A percentile compares a stretch with the other conserved stretches of the same genome.
phyloP scores from a whole-genome alignment of 2,797 vertebrate species.

The Mormyrops boulengeri region DNA sequence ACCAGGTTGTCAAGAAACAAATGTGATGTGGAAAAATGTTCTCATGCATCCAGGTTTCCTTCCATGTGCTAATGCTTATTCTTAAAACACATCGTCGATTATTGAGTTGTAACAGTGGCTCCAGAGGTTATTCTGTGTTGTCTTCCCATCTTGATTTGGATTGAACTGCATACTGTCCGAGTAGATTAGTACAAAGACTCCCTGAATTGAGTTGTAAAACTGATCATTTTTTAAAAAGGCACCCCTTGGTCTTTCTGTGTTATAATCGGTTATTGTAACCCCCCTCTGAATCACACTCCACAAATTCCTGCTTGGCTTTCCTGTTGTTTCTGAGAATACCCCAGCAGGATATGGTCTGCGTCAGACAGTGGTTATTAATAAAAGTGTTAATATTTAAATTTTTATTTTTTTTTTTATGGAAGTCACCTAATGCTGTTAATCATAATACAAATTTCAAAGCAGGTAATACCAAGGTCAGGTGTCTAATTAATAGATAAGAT shows the following conservation, averaged over 20 bases:
- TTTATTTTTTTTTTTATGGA: background rate
- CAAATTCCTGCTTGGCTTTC: background rate
- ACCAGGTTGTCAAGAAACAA: background rate
- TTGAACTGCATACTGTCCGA: background rate
- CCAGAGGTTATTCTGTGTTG: background rate
- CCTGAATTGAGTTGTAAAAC: background rate
- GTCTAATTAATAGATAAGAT: background rate
- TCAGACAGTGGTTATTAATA: background rate
- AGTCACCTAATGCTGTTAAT: background rate
- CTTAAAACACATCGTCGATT: background rate
- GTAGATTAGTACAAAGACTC: background rate
- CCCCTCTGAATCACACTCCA: background rate
- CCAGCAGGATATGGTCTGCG: background rate
- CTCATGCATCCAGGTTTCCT: background rate
- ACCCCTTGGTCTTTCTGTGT: background rate
- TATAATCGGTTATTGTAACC: background rate
- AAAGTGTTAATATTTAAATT: background rate
- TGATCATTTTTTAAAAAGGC: background rate
- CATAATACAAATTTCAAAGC: background rate
- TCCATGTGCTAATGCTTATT: background rate
- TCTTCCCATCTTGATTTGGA: background rate
- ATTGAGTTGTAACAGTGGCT: background rate
- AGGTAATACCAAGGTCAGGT: background rate
- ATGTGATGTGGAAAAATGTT: background rate
- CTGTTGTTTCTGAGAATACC: background rate